phyloP scores from a whole-genome alignment of 2,113 vertebrate genomes.

The Bubalus kerabau region DNA sequence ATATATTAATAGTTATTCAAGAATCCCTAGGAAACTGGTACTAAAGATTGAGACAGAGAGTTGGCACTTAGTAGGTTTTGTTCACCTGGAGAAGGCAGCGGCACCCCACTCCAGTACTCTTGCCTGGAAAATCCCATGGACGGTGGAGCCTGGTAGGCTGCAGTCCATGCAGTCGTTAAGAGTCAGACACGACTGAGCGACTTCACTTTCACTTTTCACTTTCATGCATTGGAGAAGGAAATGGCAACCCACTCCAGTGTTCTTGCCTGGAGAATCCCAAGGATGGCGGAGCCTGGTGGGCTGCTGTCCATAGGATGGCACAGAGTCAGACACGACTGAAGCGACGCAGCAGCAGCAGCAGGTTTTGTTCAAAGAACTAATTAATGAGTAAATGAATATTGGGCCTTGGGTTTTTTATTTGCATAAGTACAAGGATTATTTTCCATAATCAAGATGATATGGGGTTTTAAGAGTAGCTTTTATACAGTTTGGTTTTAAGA shows the following conservation, averaged over 20 bases:
- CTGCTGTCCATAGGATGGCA: accelerated
- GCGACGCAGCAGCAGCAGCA: background rate
- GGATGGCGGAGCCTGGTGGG: no score
- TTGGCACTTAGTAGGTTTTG: background rate
- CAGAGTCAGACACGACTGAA: no score
- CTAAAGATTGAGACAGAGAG: background rate
- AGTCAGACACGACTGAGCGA: no score
- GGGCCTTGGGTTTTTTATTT: background rate
- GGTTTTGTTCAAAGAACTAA: conserved; percentile 9
- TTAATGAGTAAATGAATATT: background rate
- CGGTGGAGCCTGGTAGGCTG: no score
- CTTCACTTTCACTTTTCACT: no score
- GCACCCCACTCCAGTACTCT: no score
- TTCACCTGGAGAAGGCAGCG: background rate
- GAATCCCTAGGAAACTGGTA: background rate
- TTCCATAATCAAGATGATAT: background rate
- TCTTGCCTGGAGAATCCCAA: no score
- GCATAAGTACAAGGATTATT: background rate
- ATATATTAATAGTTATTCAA: background rate
- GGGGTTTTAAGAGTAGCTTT: background rate
- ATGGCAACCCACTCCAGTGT: no score
- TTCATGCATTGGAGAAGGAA: no score
- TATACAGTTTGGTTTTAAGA: background rate
- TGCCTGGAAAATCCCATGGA: no score
- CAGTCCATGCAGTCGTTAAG: no score